Base-by-base conservation (phyloP, 2,888 invertebrate species). In the Steinernema scapterisci region DNA sequence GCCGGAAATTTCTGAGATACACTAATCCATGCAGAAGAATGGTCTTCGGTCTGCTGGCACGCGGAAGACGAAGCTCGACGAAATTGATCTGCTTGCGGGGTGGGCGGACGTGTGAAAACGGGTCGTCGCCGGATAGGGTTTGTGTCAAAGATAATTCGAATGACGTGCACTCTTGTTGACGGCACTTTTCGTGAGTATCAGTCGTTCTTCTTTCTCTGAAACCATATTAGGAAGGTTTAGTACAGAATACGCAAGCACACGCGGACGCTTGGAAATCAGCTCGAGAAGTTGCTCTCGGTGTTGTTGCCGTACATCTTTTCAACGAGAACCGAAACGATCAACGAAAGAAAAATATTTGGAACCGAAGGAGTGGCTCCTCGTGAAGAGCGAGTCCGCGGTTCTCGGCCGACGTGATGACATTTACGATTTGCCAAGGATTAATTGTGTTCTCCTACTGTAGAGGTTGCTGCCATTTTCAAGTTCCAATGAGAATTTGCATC, bases 111-210 rank as follows among this genome's bases (percentile, higher is more conserved):
- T 25, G 31, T 1, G 63, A 31, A 27, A 63, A 31, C 16, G 63
- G 25, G 54, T 54, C 3, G 21, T 54, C 11, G 54, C 52, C 31
- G 63, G 54, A 48, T 16, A 19, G 38, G 23, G 31, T 63, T 27
- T 63, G 63, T 63, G 23, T 63, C 63, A 63, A 63, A 16, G 63
- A 38, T 63, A 27, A 63, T 16, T 27, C 25, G 25, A 38, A 63
- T 63, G 63, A 63, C 63, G 63, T 31, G 63, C 13, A 63, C 63
- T 25, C 63, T 27, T 63, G 54, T 63, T 63, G 63, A 63, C 19
- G 63, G 13, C 63, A n/a, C 63, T 25, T 63, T 63, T 63, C 63
- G 48, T 25, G 31, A 19, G 31, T 27, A 16, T 6, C 27, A 6
- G 63, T 11, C 31, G 27, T 31, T 63, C 23, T 38, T 27, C 31